Evolutionary conservation across 2,113 vertebrate species (phyloP).

Genomic region (Channa argus): DNA sequence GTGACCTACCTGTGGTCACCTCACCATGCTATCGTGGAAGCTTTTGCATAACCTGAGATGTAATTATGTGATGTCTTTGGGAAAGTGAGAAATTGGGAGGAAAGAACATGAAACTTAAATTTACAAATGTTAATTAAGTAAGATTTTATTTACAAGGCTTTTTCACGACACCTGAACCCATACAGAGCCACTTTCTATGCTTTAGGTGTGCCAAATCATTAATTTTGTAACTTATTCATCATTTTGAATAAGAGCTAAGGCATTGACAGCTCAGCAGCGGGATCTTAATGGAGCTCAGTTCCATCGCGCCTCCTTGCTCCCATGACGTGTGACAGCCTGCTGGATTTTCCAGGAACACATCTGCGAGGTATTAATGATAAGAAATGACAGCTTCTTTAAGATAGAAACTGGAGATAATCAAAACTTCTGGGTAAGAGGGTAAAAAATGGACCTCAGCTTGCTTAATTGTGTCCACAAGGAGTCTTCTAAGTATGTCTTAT

Average conservation of each 20-base stretch:
- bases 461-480: conserved; percentile 58
- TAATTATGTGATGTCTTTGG: conserved; percentile 37
- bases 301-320: conserved; percentile 3
- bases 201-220: neutral
- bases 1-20: conserved; percentile 32
- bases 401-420: conserved; percentile 40
- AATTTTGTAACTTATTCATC: conserved; percentile 14
- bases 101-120: conserved; percentile 18
- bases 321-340: conserved; percentile 21
- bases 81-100: neutral
- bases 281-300: conserved; percentile 29
- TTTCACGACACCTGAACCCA: neutral
- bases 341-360: conserved; percentile 38
- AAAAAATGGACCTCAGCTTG: conserved; percentile 12
- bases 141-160: conserved; percentile 1
- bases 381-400: conserved; percentile 43
- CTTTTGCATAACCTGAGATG: neutral
- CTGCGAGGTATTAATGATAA: conserved; percentile 5
- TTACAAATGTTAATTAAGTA: neutral
- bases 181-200: neutral
- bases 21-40: conserved; percentile 13
- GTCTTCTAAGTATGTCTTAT: conserved; percentile 28
- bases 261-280: neutral
- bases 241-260: conserved; percentile 11
- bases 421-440: conserved; percentile 24